phyloP scores from a whole-genome alignment of 1,140 invertebrate genomes.

The Drosophila biarmipes region DNA sequence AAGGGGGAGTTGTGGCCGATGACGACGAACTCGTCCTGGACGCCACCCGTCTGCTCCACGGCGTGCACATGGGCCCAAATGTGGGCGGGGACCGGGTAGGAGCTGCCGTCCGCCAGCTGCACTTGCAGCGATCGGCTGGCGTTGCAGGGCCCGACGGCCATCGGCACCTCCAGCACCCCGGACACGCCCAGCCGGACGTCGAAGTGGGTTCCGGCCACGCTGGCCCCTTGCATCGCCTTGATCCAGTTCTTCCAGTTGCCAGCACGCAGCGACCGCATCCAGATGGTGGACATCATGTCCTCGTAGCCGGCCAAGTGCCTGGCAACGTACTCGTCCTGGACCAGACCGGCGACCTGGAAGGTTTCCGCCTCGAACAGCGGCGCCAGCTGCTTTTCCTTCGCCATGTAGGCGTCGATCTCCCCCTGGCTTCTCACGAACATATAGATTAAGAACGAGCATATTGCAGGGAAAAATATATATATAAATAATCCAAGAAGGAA shows the following conservation, averaged over 20 bases:
- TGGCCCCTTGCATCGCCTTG: slow-evolving; percentile 26
- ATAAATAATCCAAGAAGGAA: no score
- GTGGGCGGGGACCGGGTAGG: slow-evolving; percentile 27
- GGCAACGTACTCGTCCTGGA: slow-evolving; percentile 17
- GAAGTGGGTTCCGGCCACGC: slow-evolving; percentile 1
- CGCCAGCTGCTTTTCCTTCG: slow-evolving; percentile 6
- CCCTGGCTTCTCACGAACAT: neutral
- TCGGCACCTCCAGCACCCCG: slow-evolving; percentile 17
- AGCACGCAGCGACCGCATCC: slow-evolving; percentile 32
- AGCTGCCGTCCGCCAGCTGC: neutral
- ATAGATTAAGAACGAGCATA: neutral
- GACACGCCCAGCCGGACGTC: slow-evolving; percentile 52
- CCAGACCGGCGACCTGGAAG: slow-evolving; percentile 27
- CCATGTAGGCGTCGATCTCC: slow-evolving; percentile 4
- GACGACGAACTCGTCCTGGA: slow-evolving; percentile 45
- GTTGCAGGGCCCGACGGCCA: slow-evolving; percentile 22
- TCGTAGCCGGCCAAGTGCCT: slow-evolving; percentile 3
- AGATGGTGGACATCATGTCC: slow-evolving; percentile 37
- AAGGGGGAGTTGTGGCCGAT: slow-evolving; percentile 54
- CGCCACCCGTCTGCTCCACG: neutral
- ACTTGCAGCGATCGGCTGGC: slow-evolving; percentile 12
- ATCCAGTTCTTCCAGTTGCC: slow-evolving; percentile 54
- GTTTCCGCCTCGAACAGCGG: neutral
- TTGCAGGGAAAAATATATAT: neutral
- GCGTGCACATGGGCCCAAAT: slow-evolving; percentile 56